phyloP scores from a whole-genome alignment of 2,797 vertebrate genomes.

The Chelmon rostratus region DNA sequence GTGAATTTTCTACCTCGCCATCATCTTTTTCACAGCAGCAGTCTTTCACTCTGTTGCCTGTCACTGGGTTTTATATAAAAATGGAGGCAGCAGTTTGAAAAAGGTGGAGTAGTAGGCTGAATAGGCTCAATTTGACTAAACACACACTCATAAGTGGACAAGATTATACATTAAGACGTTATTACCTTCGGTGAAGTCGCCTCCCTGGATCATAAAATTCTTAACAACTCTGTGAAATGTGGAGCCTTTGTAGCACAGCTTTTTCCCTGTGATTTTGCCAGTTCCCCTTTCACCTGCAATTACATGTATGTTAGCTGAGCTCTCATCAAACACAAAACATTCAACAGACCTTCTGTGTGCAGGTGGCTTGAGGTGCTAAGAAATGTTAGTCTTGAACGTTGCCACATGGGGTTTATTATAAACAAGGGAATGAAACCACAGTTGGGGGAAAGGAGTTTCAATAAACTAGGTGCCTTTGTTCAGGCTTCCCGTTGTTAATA shows the following conservation, averaged over 20 bases:
- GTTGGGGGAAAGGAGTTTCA: background rate
- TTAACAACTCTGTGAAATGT: conserved; percentile 99
- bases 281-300: conserved; percentile 94
- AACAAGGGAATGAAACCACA: conserved; percentile 36
- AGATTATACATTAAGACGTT: background rate
- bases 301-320: conserved; percentile 42
- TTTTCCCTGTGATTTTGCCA: conserved; percentile 96
- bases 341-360: conserved; percentile 1
- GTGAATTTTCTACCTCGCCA: no score
- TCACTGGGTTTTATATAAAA: background rate
- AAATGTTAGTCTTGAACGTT: conserved; percentile 12
- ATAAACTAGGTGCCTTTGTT: conserved; percentile 41
- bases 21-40: conserved; percentile 4
- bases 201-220: conserved; percentile 99
- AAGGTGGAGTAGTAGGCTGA: background rate
- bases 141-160: background rate
- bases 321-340: conserved; percentile 17
- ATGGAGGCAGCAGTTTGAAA: background rate
- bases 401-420: conserved; percentile 22
- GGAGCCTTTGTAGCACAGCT: conserved; percentile 98
- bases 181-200: conserved; percentile 98
- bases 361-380: conserved; percentile 13
- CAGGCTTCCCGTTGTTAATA: conserved; percentile 33
- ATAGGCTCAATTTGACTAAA: background rate
- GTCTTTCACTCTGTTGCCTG: background rate